Evolutionary conservation across 2,888 invertebrate species (phyloP).

Genomic region (Meghimatium bilineatum): DNA sequence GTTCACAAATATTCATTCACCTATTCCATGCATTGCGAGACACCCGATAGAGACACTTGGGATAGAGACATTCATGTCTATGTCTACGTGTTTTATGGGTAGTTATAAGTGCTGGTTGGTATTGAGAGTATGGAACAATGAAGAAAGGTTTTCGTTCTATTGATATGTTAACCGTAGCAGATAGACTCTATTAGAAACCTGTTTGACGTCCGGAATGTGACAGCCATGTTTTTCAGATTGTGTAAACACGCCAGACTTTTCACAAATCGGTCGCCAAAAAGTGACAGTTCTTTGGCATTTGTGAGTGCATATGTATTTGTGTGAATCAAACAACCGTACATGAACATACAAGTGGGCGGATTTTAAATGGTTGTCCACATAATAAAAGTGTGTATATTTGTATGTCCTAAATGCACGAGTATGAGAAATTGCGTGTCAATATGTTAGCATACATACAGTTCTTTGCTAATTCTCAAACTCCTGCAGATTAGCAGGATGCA

Average conservation of each 20-base stretch:
- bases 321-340: neutral
- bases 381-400: no score
- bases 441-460: no score
- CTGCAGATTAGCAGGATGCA: no score
- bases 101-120: neutral
- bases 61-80: neutral
- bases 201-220: conserved; percentile 20
- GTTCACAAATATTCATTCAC: neutral
- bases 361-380: neutral
- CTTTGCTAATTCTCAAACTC: no score
- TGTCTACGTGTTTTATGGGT: neutral
- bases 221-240: conserved; percentile 11
- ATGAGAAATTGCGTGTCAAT: no score
- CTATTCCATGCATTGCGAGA: neutral
- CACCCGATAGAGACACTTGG: neutral
- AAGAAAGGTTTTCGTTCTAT: neutral
- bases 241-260: conserved; percentile 40
- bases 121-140: neutral
- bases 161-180: conserved; percentile 9
- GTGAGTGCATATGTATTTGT: neutral
- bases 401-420: no score
- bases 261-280: conserved; percentile 24
- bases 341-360: neutral
- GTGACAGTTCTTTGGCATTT: conserved; percentile 27
- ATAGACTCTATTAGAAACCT: conserved; percentile 5